phyloP scores from a whole-genome alignment of 2,113 vertebrate species.

The Takifugu flavidus region DNA sequence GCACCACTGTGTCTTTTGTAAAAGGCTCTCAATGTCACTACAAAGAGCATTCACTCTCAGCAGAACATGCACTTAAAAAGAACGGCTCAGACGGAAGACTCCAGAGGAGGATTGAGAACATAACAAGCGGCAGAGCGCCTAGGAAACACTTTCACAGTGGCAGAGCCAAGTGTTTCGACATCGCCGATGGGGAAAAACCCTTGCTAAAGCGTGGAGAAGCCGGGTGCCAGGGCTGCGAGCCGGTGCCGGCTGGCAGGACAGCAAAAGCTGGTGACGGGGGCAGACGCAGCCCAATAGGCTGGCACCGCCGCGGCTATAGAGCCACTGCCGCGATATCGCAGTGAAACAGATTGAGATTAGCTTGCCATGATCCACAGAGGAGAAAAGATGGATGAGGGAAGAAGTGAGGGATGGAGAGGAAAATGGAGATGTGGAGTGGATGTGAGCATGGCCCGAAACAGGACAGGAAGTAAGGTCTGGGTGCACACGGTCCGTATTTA shows the following conservation, averaged over 20 bases:
- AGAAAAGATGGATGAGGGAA: conserved; percentile 34
- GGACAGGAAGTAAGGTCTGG: conserved; percentile 9
- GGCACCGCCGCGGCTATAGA: conserved; percentile 45
- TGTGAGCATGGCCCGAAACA: conserved; percentile 29
- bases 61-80: conserved; percentile 7
- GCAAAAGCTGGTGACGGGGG: conserved; percentile 25
- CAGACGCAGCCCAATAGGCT: conserved; percentile 42
- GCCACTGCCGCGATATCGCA: conserved; percentile 65
- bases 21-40: neutral
- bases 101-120: neutral
- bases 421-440: conserved; percentile 11
- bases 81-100: conserved; percentile 3
- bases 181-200: conserved; percentile 23
- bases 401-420: conserved; percentile 19
- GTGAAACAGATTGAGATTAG: conserved; percentile 75
- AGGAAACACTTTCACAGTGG: conserved; percentile 1
- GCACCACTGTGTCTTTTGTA: neutral
- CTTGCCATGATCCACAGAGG: conserved; percentile 57
- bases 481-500: too few relatives aligned
- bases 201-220: conserved; percentile 15
- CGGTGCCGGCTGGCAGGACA: conserved; percentile 33
- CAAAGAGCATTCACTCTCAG: conserved; percentile 8
- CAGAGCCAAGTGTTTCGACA: conserved; percentile 26
- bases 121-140: conserved; percentile 9
- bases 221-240: conserved; percentile 18